Evolutionary conservation across 2,888 invertebrate species (phyloP), one percentile per base, ranked within the genome.

Genomic region (Tineola bisselliella): DNA sequence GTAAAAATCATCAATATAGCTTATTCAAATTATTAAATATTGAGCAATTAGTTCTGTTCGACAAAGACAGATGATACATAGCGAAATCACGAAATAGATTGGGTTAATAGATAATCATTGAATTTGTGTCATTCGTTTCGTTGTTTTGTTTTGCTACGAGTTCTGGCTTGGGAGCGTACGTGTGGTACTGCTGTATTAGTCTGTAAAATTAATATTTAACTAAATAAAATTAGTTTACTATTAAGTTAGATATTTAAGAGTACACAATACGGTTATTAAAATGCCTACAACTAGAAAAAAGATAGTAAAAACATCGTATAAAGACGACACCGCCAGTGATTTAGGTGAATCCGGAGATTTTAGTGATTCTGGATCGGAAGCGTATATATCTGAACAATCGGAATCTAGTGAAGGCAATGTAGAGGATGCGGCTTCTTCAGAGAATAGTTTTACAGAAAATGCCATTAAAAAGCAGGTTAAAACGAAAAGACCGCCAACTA

Each of bases 291-390:
- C 86, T 10, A 72, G 84, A 33, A 82, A 86, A 64, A 84, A 82
- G 70, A 70, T 74, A 15, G 76, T 79, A 57, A 84, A 84, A 75
- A 82, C 81, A 0, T 76, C 81, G 6, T 84, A 83, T 63, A 80
- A 83, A 74, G 78, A 86, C 65, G 82, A 83, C 59, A 73, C 75
- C 38, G 74, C 77, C 17, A 82, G 81, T 64, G 84, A 81, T 44
- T 60, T 44, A 0, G 76, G 70, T 38, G 77, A 77, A 64, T 70
- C 71, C 61, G 78, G 75, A 13, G 86, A 87, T 68, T 88, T 83
- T 62, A 84, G 83, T 66, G 88, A 87, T 71, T 87, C 88, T 0
- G 87, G 87, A n/a, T 87, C 87, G 0, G 88, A 88, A 6, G 88
- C 84, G 0, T 72, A 81, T 62, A 79, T 87, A 66, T 75, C 83